Percentiles rank a stretch among this genome's conserved stretches.
These are phyloP conservation scores for Oreocharis arfaki DNA, from an alignment of 2,113 vertebrate genomes.

Conservation along the genomic window DNA sequence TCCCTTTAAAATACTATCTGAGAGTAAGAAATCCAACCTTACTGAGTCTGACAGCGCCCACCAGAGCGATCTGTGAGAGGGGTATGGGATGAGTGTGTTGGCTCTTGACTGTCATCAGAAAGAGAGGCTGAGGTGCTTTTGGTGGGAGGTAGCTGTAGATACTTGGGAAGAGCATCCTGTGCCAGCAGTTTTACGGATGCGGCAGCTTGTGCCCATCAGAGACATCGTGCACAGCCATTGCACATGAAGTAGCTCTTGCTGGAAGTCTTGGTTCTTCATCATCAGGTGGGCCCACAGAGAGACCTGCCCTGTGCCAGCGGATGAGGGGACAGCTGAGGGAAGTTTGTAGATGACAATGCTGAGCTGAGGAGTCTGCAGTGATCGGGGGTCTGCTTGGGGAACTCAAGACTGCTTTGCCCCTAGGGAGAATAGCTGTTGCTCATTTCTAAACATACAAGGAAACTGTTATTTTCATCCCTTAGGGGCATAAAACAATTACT, in stretches of 20 bases:
- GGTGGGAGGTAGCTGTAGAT: neutral
- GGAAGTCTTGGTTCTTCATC: neutral
- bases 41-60: neutral
- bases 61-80: neutral
- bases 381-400: neutral
- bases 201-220: neutral
- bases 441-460: neutral
- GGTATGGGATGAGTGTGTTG: neutral
- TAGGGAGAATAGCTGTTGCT: neutral
- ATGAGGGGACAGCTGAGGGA: neutral
- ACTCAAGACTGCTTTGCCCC: rapidly evolving
- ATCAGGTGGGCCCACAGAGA: neutral
- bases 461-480: neutral
- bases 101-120: neutral
- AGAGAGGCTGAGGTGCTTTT: neutral
- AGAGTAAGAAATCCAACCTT: neutral
- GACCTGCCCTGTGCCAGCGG: too few species aligned
- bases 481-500: neutral
- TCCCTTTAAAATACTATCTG: neutral
- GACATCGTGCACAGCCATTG: rapidly evolving
- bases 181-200: neutral
- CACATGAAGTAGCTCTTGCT: rapidly evolving
- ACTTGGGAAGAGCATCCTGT: neutral
- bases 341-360: neutral
- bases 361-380: neutral